Conservation (phyloP, 2,888 invertebrate species). For the Calameuta idolon region DNA sequence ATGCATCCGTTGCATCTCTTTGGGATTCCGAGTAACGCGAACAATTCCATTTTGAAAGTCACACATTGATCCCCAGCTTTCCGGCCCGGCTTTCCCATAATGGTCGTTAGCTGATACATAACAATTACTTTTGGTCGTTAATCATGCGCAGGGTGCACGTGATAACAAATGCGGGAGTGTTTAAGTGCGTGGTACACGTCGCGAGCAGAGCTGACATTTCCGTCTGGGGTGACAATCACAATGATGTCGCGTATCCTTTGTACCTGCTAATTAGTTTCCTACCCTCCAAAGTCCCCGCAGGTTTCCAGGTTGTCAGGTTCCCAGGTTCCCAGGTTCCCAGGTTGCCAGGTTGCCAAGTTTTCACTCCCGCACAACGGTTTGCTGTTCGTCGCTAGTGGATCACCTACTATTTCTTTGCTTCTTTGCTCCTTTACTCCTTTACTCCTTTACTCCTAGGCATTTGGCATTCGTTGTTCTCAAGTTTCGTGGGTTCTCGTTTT, state of each 20-base stretch:
- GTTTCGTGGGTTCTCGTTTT: no score
- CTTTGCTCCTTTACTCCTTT: slow-evolving; percentile 4
- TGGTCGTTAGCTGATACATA: neutral
- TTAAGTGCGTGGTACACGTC: slow-evolving; percentile 20
- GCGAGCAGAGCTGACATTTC: slow-evolving; percentile 33
- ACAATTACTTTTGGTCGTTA: slow-evolving; percentile 33
- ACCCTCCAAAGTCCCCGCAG: slow-evolving; percentile 16
- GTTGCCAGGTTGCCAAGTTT: no score
- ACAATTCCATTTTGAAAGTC: no score
- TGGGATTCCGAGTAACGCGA: no score
- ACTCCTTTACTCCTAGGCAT: neutral
- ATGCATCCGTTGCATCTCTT: no score
- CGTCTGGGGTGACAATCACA: slow-evolving; percentile 46
- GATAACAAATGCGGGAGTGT: slow-evolving; percentile 38
- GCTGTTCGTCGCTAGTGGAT: neutral
- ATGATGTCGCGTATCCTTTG: slow-evolving; percentile 50
- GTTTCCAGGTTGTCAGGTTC: no score
- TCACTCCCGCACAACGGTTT: neutral
- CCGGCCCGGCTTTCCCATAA: neutral
- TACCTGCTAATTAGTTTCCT: slow-evolving; percentile 47
- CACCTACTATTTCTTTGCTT: neutral
- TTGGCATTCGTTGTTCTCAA: no score
- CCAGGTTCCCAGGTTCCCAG: neutral
- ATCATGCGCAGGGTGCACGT: slow-evolving; percentile 33
- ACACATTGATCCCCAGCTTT: no score